Conservation (phyloP, 2,113 vertebrate species). For the Leucopternis melanops region DNA sequence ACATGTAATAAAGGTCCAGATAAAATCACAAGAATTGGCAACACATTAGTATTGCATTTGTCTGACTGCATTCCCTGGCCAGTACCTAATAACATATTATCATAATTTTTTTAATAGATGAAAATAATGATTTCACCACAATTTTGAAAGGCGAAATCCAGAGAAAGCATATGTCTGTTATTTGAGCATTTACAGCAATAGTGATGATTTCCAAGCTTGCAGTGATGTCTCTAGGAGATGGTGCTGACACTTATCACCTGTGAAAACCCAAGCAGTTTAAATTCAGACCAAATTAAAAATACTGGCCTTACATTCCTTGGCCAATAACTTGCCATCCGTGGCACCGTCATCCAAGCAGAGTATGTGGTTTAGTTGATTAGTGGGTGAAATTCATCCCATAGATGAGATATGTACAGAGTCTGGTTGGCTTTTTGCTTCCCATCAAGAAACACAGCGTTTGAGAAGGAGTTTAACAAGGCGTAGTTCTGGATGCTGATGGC, state of each 20-base stretch:
- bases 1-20: conserved; percentile 18
- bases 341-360: not conserved
- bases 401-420: not conserved
- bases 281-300: not conserved
- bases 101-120: conserved; percentile 8
- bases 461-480: not conserved
- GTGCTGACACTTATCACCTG: not conserved
- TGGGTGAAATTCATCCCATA: not conserved
- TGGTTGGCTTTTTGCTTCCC: not conserved
- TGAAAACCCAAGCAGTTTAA: not conserved
- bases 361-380: not conserved
- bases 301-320: not conserved
- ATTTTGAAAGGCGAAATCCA: not conserved
- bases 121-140: conserved; percentile 31
- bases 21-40: conserved; percentile 37
- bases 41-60: conserved; percentile 1
- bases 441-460: not conserved
- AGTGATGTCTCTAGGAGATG: not conserved
- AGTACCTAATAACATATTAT: not conserved
- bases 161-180: not conserved
- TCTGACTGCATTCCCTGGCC: conserved; percentile 30
- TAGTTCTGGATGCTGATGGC: not conserved
- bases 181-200: not conserved
- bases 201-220: not conserved
- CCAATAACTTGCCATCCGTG: not conserved